Conservation (phyloP, 2,797 vertebrate species). For the Thunnus albacares region DNA sequence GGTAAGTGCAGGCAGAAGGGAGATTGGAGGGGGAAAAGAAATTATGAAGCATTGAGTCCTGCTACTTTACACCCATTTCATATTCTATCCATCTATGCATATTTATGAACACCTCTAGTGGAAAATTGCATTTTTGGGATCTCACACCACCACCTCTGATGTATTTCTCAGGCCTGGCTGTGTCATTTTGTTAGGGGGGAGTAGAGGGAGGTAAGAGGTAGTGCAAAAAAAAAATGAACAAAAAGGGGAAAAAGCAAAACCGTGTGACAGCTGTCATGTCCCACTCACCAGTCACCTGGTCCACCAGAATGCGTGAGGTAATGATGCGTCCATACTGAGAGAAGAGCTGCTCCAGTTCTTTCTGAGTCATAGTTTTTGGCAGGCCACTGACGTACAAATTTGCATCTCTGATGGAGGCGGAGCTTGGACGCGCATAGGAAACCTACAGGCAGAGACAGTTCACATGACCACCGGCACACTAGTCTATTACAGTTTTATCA, state of each 20-base stretch:
- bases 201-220: background rate
- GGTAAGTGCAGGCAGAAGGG: conserved; percentile 42
- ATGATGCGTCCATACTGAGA: conserved; percentile 98
- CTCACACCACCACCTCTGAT: conserved; percentile 79
- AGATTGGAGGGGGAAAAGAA: conserved; percentile 62
- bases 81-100: conserved; percentile 85
- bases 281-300: conserved; percentile 97
- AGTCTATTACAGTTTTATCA: background rate
- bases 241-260: background rate
- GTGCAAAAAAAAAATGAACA: background rate
- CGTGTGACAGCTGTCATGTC: conserved; percentile 27
- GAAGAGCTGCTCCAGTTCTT: conserved; percentile 97
- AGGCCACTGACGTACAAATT: conserved; percentile 98
- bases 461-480: conserved; percentile 15
- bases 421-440: conserved; percentile 97
- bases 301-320: conserved; percentile 97
- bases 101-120: conserved; percentile 88
- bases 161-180: conserved; percentile 71
- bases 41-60: conserved; percentile 82
- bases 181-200: conserved; percentile 43
- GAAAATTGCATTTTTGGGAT: conserved; percentile 86
- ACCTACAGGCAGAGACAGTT: conserved; percentile 84
- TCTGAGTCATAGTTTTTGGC: conserved; percentile 98
- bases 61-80: conserved; percentile 73
- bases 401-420: conserved; percentile 98